Evolutionary conservation across 2,113 vertebrate genomes (phyloP).

Genomic region (Piliocolobus tephrosceles): DNA sequence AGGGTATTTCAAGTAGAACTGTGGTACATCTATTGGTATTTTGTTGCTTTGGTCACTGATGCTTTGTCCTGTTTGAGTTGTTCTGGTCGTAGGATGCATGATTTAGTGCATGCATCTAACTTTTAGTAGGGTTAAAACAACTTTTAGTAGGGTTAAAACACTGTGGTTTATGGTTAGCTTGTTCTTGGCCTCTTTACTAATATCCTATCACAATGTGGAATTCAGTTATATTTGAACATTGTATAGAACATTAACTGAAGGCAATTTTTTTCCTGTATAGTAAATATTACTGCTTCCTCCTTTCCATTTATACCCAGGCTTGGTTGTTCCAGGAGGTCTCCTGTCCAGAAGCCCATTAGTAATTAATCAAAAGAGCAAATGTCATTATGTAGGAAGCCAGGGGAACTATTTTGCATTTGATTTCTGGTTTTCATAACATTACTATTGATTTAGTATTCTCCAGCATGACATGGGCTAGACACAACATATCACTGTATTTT

Average conservation of each 20-base stretch:
- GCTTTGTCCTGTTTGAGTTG: not conserved
- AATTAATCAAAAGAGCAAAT: slow-evolving; percentile 89
- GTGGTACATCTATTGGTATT: rapidly evolving
- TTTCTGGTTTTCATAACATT: slow-evolving; percentile 90
- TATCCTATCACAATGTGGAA: not conserved
- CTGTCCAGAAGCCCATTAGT: slow-evolving; percentile 86
- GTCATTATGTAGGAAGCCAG: slow-evolving; percentile 85
- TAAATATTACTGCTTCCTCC: slow-evolving; percentile 5
- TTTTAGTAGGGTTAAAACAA: not conserved
- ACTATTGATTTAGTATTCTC: slow-evolving; percentile 90
- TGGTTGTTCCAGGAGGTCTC: slow-evolving; percentile 67
- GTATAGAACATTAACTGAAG: slow-evolving; percentile 20
- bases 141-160: not conserved
- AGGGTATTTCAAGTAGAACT: not conserved
- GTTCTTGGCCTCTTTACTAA: not conserved
- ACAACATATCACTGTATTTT: slow-evolving; percentile 87
- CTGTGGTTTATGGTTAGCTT: not conserved
- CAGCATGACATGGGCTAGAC: slow-evolving; percentile 81
- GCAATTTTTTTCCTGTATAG: slow-evolving; percentile 45
- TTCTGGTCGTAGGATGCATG: not conserved
- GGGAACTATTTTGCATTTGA: slow-evolving; percentile 90
- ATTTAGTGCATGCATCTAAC: not conserved
- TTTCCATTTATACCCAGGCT: slow-evolving; percentile 60
- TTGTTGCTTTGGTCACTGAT: not conserved
- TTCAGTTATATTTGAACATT: not conserved